These are phyloP conservation scores for Phenganax subtilis DNA, from an alignment of 92 coral and sea anemone genomes.

Conservation along the genomic window DNA sequence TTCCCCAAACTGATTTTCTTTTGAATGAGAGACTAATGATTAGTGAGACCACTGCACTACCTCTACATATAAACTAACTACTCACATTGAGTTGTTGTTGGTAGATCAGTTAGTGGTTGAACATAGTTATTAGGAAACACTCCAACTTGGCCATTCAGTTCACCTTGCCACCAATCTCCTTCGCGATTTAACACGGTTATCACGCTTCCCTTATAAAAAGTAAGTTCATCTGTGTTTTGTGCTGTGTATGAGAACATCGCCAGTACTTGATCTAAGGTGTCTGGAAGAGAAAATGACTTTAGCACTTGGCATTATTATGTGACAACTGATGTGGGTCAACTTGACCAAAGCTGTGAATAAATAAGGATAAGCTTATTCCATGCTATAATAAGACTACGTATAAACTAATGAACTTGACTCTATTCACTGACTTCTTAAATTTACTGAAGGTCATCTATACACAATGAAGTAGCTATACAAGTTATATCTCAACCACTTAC, in stretches of 20 bases:
- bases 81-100: conserved; percentile 90
- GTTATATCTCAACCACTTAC: neutral
- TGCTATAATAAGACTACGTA: too few relatives aligned
- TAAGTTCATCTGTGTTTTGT: conserved; percentile 82
- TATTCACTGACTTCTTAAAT: too few relatives aligned
- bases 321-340: neutral
- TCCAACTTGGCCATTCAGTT: conserved; percentile 93
- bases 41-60: too few relatives aligned
- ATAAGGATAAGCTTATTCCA: too few relatives aligned
- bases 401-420: too few relatives aligned
- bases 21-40: too few relatives aligned
- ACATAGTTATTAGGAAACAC: conserved; percentile 95
- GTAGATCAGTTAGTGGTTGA: conserved; percentile 77
- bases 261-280: conserved; percentile 81
- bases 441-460: too few relatives aligned
- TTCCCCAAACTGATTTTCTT: too few relatives aligned
- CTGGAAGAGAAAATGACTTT: conserved; percentile 30
- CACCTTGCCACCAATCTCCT: conserved; percentile 98
- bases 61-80: neutral
- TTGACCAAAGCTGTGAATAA: neutral
- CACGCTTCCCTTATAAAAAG: conserved; percentile 95
- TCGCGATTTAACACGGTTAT: conserved; percentile 80
- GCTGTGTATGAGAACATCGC: conserved; percentile 98
- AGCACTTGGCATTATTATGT: neutral
- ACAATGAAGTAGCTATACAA: neutral